Percentiles rank a stretch among this genome's conserved stretches.
These are phyloP conservation scores for Xiphias gladius DNA, from an alignment of 2,113 vertebrate genomes.

Conservation along the genomic window DNA sequence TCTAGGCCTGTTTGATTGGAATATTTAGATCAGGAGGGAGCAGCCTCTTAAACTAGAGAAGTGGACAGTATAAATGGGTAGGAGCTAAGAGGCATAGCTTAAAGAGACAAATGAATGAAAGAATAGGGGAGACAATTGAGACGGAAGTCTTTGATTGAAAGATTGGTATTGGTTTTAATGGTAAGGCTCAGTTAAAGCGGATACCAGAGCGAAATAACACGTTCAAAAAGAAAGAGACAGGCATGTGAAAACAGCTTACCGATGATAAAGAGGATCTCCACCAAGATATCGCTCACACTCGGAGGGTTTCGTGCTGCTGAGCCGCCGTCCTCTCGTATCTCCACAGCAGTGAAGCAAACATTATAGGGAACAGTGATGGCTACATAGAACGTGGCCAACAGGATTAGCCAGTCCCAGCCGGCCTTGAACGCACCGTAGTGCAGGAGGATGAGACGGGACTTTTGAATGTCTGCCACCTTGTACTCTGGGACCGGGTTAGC, in stretches of 20 bases:
- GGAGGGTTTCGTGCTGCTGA: slow-evolving; percentile 82
- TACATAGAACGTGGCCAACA: slow-evolving; percentile 89
- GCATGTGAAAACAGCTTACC: slow-evolving; percentile 70
- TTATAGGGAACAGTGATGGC: slow-evolving; percentile 89
- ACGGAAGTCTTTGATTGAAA: neutral
- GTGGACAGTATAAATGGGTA: neutral
- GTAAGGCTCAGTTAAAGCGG: neutral
- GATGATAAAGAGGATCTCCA: slow-evolving; percentile 90
- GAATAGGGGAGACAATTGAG: neutral
- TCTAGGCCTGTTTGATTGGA: slow-evolving; percentile 4
- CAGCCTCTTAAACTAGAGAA: neutral
- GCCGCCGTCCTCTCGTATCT: slow-evolving; percentile 80
- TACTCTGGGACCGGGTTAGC: slow-evolving; percentile 87
- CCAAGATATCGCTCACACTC: slow-evolving; percentile 87
- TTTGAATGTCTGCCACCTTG: slow-evolving; percentile 88
- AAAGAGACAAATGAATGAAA: neutral
- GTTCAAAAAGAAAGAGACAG: neutral
- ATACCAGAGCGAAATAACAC: neutral
- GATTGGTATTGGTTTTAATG: neutral
- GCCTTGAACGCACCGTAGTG: slow-evolving; percentile 91
- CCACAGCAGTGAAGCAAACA: slow-evolving; percentile 85
- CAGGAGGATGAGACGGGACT: slow-evolving; percentile 88
- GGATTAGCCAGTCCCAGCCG: slow-evolving; percentile 89
- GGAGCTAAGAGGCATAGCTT: neutral
- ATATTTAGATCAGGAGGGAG: slow-evolving; percentile 10